Evolutionary conservation across 30 jellyfish, hydroid and myxozoan species (phyloP).

Genomic region (Aurelia aurita): DNA sequence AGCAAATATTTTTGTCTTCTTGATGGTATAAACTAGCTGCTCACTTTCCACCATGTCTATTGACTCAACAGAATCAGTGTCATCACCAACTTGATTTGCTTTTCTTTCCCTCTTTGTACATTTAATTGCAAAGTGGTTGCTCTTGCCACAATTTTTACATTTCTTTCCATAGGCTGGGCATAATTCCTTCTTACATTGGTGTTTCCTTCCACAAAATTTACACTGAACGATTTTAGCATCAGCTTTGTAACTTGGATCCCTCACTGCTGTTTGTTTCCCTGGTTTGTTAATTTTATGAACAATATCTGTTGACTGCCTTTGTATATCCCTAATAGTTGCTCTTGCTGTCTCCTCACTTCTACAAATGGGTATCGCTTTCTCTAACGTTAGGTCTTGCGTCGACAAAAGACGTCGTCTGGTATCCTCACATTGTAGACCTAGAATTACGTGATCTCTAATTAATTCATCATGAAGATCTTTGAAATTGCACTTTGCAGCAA

Average conservation of each 20-base stretch:
- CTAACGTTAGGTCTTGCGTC: constrained; percentile 43
- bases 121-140: constrained; percentile 47
- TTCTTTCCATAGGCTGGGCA: constrained; percentile 58
- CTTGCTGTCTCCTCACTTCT: constrained; percentile 60
- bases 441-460: constrained; percentile 28
- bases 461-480: constrained; percentile 43
- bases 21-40: constrained; percentile 46
- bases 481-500: constrained; percentile 46
- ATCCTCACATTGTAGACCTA: constrained; percentile 45
- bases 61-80: constrained; percentile 49
- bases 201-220: constrained; percentile 42
- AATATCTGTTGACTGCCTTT: constrained; percentile 51
- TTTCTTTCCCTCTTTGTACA: constrained; percentile 42
- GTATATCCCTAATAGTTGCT: constrained; percentile 41
- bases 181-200: constrained; percentile 40
- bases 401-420: constrained; percentile 53
- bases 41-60: constrained; percentile 30
- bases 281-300: constrained; percentile 41
- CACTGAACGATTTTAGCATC: constrained; percentile 40
- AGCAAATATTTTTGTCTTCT: constrained; percentile 43
- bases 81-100: constrained; percentile 45
- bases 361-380: constrained; percentile 48
- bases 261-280: constrained; percentile 48
- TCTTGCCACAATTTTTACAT: constrained; percentile 54
- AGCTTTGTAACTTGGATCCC: constrained; percentile 11